phyloP scores from a whole-genome alignment of 2,797 vertebrate species.

The Pelobates cultripes region DNA sequence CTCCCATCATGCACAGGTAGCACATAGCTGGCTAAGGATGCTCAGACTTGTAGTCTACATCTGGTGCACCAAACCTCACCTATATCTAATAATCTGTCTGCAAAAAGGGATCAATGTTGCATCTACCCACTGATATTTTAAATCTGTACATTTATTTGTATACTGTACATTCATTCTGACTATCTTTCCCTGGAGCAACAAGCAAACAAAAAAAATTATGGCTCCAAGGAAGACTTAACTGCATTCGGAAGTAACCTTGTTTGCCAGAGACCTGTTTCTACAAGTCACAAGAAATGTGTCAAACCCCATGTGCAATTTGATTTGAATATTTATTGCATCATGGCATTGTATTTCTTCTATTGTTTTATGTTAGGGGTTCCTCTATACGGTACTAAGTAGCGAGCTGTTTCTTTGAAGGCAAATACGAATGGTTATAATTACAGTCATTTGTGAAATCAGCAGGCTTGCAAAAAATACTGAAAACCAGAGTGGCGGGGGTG shows the following conservation, averaged over 20 bases:
- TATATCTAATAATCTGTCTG: not conserved
- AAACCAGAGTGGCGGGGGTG: conserved; percentile 1
- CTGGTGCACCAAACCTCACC: not conserved
- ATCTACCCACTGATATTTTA: not conserved
- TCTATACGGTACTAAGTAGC: conserved; percentile 32
- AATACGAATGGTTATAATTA: conserved; percentile 41
- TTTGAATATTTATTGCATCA: conserved; percentile 43
- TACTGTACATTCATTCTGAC: conserved; percentile 13
- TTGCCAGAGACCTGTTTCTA: conserved; percentile 27
- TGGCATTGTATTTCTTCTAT: conserved; percentile 23
- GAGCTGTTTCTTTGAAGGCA: conserved; percentile 26
- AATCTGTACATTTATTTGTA: conserved; percentile 28
- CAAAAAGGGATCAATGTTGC: not conserved
- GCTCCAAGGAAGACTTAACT: conserved; percentile 31
- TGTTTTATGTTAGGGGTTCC: conserved; percentile 9
- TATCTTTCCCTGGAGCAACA: conserved; percentile 27
- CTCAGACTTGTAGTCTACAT: not conserved
- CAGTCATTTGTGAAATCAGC: conserved; percentile 35
- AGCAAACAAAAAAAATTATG: conserved; percentile 29
- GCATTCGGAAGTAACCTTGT: conserved; percentile 12
- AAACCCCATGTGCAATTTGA: conserved; percentile 25
- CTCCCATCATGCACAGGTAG: too few relatives aligned
- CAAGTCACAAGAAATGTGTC: conserved; percentile 29
- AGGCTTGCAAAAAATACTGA: conserved; percentile 18
- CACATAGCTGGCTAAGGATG: too few relatives aligned